Base-by-base conservation (phyloP, 2,888 invertebrate genomes). In the Teleiodes luculella region DNA sequence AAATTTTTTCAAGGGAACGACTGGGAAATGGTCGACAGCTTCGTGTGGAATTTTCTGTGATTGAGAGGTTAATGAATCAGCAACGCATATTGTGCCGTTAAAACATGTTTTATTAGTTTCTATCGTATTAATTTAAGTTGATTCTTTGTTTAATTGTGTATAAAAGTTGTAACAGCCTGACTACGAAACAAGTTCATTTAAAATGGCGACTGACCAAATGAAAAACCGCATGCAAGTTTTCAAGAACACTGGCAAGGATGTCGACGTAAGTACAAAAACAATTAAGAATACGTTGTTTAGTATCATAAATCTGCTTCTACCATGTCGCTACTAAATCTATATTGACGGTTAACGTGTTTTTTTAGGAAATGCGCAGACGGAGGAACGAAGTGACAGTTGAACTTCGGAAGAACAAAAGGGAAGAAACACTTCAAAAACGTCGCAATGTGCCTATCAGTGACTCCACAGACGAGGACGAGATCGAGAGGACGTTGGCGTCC, bases 181-280 rank as follows among this genome's bases (percentile, higher is more conserved):
- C 72, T 70, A 70, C 72, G 73, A 75, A 77, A 75, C 74, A 70
- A 82, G 72, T 79, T 80, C 77, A 78, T 76, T 78, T 87, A 94
- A 93, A 93, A 95, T 95, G 95, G 93, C 94, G 92, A 93, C 93
- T 84, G 92, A 92, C 87, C 92, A 91, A 88, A 91, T 91, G 90
- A 94, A 94, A 92, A 95, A 94, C 92, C 95, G 97, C 91, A 94
- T 96, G 92, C 95, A 95, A 90, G 95, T 94, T 85, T 98, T 97
- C 91, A 99, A 99, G 94, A 98, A 99, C 93, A 97, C 97, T 92
- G 98, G 98, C 80, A 99, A 98, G 92, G 98, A 99, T 92, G 97
- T 97, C 90, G 98, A 98, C 92, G 98, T 98, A 92, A 95, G 96
- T 94, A 85, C 58, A 39, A 47, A 39, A 43, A 43, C 43, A 24